Conservation (phyloP, 2,888 invertebrate genomes). For the Hecatera dysodea region DNA sequence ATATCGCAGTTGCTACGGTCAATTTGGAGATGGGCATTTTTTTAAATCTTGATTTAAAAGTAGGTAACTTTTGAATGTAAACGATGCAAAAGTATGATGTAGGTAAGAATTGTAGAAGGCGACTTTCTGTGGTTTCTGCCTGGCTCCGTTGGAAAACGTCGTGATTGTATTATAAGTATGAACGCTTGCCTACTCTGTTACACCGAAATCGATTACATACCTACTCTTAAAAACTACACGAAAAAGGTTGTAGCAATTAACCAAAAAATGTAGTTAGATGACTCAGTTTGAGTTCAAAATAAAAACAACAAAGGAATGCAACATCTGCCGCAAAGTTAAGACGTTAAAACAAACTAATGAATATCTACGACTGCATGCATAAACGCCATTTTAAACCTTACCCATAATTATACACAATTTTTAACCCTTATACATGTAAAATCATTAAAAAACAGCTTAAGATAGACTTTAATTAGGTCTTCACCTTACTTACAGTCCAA, state of each 20-base stretch:
- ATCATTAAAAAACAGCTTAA: conserved; percentile 21
- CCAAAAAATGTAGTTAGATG: too few species aligned
- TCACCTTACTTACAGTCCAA: neutral
- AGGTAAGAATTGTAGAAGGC: too few species aligned
- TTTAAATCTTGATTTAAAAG: neutral
- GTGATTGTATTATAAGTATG: too few species aligned
- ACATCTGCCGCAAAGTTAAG: conserved; percentile 54
- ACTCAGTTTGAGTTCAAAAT: neutral
- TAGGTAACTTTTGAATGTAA: too few species aligned
- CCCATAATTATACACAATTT: conserved; percentile 41
- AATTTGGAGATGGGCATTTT: too few species aligned
- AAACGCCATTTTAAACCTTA: conserved; percentile 31
- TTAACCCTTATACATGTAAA: conserved; percentile 23
- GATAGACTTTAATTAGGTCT: neutral
- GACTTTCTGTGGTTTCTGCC: too few species aligned
- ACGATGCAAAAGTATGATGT: too few species aligned
- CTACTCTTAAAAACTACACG: too few species aligned
- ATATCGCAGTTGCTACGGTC: neutral
- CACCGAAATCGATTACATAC: too few species aligned
- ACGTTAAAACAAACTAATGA: conserved; percentile 30
- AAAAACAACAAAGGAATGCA: conserved; percentile 13
- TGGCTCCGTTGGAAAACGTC: too few species aligned
- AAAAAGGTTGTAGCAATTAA: too few species aligned
- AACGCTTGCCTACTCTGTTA: too few species aligned
- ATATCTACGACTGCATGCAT: conserved; percentile 11